A percentile compares a stretch with the other conserved stretches of the same genome.
Conservation (phyloP, 2,113 vertebrate species). For the Campylorhamphus procurvoides region DNA sequence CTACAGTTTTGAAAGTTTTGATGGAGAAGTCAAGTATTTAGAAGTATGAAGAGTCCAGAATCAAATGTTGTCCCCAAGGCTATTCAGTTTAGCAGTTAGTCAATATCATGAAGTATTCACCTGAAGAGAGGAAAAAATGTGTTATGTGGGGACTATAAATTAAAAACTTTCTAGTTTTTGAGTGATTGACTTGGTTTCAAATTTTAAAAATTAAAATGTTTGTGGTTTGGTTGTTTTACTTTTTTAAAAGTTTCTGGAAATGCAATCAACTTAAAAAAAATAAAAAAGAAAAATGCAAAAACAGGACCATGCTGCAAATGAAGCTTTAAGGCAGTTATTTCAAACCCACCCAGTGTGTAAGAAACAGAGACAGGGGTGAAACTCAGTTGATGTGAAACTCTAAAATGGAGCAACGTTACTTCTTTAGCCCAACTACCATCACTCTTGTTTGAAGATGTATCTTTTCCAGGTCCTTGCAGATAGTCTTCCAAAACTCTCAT, state of each 20-base stretch:
- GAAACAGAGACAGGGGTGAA: not conserved
- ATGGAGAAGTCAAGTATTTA: not conserved
- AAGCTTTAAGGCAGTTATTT: not conserved
- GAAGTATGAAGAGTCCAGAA: not conserved
- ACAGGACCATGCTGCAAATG: fast-evolving
- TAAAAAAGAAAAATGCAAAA: too few species aligned
- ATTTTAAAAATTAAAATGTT: not conserved
- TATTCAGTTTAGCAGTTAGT: not conserved
- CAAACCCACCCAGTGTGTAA: not conserved
- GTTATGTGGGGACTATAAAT: not conserved
- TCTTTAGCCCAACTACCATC: not conserved
- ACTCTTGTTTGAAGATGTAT: not conserved
- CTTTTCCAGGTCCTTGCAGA: not conserved
- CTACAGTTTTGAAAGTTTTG: not conserved
- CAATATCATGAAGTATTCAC: not conserved
- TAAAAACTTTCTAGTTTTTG: not conserved
- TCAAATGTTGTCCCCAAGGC: not conserved
- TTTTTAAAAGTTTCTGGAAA: not conserved
- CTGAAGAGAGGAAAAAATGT: not conserved
- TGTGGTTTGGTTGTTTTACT: not conserved
- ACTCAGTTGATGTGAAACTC: not conserved
- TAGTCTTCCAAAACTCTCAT: not conserved
- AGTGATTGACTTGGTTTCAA: not conserved
- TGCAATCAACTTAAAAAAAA: too few species aligned
- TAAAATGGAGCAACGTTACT: not conserved